Percentiles rank a stretch among this genome's conserved stretches.
These are phyloP conservation scores for Capreolus pygargus DNA, from an alignment of 2,113 vertebrate genomes.

Conservation along the genomic window DNA sequence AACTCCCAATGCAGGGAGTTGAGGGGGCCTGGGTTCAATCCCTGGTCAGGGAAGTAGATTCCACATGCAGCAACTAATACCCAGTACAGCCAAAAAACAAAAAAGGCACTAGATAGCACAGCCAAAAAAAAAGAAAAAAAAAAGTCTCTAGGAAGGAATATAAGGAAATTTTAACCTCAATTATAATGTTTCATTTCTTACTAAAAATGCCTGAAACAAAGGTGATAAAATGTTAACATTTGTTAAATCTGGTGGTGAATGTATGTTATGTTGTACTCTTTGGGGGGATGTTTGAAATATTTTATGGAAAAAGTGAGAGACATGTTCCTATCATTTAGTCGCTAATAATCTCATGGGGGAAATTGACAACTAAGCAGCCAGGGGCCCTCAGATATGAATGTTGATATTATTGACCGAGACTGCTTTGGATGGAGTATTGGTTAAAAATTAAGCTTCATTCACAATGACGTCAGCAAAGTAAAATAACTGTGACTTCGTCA, in stretches of 20 bases:
- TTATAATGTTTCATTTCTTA: background rate
- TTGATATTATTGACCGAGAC: background rate
- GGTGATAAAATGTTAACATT: background rate
- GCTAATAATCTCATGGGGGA: background rate
- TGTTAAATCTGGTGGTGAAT: background rate
- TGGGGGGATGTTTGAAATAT: background rate
- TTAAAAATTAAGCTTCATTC: background rate
- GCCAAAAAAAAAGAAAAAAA: background rate
- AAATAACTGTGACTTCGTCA: background rate
- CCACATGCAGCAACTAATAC: background rate
- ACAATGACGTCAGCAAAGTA: background rate
- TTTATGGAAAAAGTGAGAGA: background rate
- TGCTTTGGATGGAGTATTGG: background rate
- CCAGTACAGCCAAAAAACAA: background rate
- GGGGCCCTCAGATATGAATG: background rate
- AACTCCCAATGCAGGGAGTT: background rate
- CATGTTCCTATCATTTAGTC: background rate
- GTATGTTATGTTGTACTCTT: background rate
- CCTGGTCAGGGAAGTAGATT: background rate
- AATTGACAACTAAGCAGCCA: background rate
- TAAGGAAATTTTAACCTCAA: background rate
- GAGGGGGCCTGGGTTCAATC: background rate
- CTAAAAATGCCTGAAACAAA: background rate
- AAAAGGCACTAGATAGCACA: background rate
- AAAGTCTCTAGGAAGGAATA: background rate